These are phyloP conservation scores for Urosaurus nigricauda DNA, from an alignment of 2,797 vertebrate genomes.

Conservation along the genomic window DNA sequence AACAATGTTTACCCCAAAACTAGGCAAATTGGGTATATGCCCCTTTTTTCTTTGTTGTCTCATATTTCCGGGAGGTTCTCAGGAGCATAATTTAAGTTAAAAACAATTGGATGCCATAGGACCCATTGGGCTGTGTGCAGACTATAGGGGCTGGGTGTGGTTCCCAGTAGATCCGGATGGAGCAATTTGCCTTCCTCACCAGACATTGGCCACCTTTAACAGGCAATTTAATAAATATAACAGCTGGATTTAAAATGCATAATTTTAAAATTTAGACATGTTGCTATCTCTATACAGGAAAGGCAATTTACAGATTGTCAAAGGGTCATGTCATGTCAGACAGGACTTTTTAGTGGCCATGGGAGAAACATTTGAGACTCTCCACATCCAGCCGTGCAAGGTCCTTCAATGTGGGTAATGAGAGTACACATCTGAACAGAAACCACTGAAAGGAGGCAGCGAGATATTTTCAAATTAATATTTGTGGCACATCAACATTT, in stretches of 20 bases:
- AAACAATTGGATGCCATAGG: too few relatives aligned
- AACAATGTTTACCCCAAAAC: too few relatives aligned
- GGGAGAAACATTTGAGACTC: background rate
- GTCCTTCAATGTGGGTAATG: background rate
- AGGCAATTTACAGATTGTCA: background rate
- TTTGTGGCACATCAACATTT: background rate
- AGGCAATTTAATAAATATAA: background rate
- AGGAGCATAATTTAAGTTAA: too few relatives aligned
- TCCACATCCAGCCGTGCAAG: background rate
- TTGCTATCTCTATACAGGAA: background rate
- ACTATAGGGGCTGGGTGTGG: too few relatives aligned
- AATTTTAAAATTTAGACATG: background rate
- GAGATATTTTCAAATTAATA: background rate
- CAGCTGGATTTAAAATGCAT: background rate
- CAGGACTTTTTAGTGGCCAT: background rate
- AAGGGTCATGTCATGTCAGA: background rate
- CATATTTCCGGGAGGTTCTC: too few relatives aligned
- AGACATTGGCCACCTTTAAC: too few relatives aligned
- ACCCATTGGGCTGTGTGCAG: too few relatives aligned
- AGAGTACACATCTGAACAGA: background rate
- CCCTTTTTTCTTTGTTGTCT: too few relatives aligned
- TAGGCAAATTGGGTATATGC: too few relatives aligned
- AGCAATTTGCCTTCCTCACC: too few relatives aligned
- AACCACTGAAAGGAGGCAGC: background rate
- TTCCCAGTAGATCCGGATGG: too few relatives aligned